Evolutionary conservation across 2,888 invertebrate species (phyloP).

Genomic region (Nomada ferruginata): DNA sequence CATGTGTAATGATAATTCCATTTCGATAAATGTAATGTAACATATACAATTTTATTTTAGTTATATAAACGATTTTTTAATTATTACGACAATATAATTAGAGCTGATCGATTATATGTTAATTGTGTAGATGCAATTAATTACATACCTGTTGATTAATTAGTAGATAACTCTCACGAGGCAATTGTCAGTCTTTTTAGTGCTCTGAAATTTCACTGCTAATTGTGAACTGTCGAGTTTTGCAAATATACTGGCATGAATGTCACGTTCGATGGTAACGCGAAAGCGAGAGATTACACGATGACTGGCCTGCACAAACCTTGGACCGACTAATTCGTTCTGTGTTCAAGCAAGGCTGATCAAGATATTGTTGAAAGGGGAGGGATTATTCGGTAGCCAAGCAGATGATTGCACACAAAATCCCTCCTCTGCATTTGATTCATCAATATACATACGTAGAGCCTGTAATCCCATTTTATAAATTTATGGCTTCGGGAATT

Average conservation of each 20-base stretch:
- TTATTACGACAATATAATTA: background rate
- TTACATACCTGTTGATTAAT: conserved; percentile 35
- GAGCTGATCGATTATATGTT: background rate
- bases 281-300: conserved; percentile 27
- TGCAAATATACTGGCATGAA: background rate
- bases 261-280: conserved; percentile 10
- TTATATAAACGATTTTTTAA: background rate
- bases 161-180: background rate
- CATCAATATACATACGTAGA: background rate
- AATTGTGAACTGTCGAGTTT: background rate
- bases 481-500: no score
- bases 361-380: conserved; percentile 11
- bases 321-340: conserved; percentile 2
- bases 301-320: conserved; percentile 35
- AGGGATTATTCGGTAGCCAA: conserved; percentile 33
- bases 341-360: conserved; percentile 21
- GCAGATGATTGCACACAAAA: background rate
- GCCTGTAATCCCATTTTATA: no score
- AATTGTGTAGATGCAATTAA: background rate
- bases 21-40: background rate
- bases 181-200: background rate
- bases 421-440: background rate
- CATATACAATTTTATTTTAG: background rate
- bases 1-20: background rate
- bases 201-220: background rate